phyloP scores from a whole-genome alignment of 2,113 vertebrate species.

The Hyaena hyaena region DNA sequence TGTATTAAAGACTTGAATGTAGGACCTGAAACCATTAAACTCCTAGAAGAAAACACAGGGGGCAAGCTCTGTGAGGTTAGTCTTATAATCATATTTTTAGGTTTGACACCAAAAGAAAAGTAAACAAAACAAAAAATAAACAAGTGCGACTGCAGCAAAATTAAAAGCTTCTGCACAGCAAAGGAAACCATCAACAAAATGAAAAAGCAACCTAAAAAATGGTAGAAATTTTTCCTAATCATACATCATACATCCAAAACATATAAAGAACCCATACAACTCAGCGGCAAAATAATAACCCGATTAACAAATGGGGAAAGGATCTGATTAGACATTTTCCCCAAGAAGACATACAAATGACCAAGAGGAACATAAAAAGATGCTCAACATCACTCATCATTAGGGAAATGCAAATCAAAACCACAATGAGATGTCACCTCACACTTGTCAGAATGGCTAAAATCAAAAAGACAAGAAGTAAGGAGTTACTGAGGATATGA shows the following conservation, averaged over 20 bases:
- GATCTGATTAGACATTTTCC: not conserved
- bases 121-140: not conserved
- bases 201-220: not conserved
- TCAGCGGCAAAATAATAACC: not conserved
- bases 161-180: not conserved
- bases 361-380: not conserved
- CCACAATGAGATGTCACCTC: not conserved
- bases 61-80: not conserved
- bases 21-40: not conserved
- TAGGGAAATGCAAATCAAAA: not conserved
- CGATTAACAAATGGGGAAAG: not conserved
- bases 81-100: not conserved
- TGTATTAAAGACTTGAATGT: not conserved
- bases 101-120: not conserved
- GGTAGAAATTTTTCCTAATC: not conserved
- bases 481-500: not conserved
- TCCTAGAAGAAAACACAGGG: not conserved
- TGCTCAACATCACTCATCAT: not conserved
- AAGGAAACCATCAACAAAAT: not conserved
- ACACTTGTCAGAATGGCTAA: not conserved
- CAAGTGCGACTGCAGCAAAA: not conserved
- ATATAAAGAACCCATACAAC: not conserved
- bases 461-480: not conserved
- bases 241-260: not conserved
- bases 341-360: not conserved